Conservation (phyloP, 2,888 invertebrate species). For the Lithophane ornitopus region DNA sequence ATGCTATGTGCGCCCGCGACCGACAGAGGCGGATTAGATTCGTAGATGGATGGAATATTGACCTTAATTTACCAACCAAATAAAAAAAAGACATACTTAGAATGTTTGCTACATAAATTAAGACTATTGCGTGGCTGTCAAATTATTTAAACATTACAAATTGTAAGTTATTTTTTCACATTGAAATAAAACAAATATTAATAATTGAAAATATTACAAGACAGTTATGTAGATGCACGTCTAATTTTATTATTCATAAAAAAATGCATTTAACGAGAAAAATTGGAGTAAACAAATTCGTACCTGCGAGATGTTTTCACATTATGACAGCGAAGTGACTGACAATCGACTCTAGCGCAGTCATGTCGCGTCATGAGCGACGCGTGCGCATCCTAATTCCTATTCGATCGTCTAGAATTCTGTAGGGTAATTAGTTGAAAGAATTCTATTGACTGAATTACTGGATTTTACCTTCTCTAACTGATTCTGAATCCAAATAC, state of each 20-base stretch:
- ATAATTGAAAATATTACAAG: too few relatives aligned
- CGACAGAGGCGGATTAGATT: constrained; percentile 10
- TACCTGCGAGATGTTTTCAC: background rate
- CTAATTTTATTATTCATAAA: too few relatives aligned
- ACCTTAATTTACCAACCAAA: too few relatives aligned
- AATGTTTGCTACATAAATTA: too few relatives aligned
- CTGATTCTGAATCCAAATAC: background rate
- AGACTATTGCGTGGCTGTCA: too few relatives aligned
- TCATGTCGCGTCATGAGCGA: constrained; percentile 8
- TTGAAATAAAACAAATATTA: too few relatives aligned
- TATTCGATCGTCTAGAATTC: constrained; percentile 23
- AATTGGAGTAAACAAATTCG: background rate
- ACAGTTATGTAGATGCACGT: too few relatives aligned
- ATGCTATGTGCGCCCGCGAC: constrained; percentile 12
- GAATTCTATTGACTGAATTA: background rate
- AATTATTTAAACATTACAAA: too few relatives aligned
- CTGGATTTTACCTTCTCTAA: background rate
- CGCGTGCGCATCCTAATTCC: constrained; percentile 21
- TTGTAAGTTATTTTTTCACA: too few relatives aligned
- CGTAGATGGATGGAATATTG: background rate
- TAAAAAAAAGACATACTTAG: too few relatives aligned
- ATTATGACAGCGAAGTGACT: constrained; percentile 17
- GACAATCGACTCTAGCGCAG: constrained; percentile 29
- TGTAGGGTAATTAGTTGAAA: background rate
- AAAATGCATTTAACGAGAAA: background rate